Evolutionary conservation across 23 tunicate species (phyloP), one percentile per base, ranked within the genome.

Genomic region (Botrylloides violaceus): DNA sequence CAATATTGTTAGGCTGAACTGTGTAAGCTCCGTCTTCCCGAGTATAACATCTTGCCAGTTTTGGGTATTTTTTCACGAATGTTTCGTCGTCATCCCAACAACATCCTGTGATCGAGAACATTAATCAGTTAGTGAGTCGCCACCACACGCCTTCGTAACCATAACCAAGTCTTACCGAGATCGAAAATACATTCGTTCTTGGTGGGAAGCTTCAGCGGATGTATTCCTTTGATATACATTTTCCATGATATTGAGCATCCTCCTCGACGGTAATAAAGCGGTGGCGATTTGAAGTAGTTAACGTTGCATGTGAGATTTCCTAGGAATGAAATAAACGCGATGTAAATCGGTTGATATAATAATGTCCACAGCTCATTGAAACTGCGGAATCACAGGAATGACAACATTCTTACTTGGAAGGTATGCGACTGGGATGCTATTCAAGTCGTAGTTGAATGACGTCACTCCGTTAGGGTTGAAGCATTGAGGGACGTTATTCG

Each of bases 401-500:
- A n/a, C 30, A 7, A 37, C 27, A 35, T 36, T 32, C 79, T 64
- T 72, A 90, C 97, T 50, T 34, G 99, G 96, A 58, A 30, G 29
- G 71, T 82, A 83, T 4, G 95, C 99, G 5, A 43, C 85, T 53
- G 99, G 99, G 53, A 90, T 66, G 24, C 53, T 70, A 66, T 79
- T 58, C 63, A 72, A 72, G 56, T 83, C 53, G 66, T 82, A 82
- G 21, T 73, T 73, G 48, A 80, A 65, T 1, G 56, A 47, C 5
- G 70, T 31, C 28, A 84, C 79, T 25, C 91, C 99, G 43, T 79
- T 88, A 50, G 66, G 70, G 29, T 56, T 59, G 80, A 60, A 95
- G 76, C 99, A 95, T 53, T 95, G 99, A 9, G 99, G 83, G n/a
- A 95, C 79, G 70, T 84, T 66, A 73, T 43, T 71, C 2, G 92